Evolutionary conservation across 2,888 invertebrate species (phyloP), one percentile per base, ranked within the genome.

Genomic region (Branchipolynoe longqiensis): DNA sequence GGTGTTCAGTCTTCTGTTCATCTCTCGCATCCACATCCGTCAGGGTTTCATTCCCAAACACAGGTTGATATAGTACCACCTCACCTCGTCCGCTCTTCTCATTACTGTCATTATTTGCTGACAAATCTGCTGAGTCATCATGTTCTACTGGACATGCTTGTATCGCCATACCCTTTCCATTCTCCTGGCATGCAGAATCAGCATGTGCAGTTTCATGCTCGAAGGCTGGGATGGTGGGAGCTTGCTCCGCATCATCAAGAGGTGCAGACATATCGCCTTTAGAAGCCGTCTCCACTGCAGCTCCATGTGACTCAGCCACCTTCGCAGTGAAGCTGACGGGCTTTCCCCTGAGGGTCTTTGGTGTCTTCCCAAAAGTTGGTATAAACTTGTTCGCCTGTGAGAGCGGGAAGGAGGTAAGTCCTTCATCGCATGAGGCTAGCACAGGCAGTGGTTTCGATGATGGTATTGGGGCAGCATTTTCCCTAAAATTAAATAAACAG

Each of bases 341-440:
- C 1, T 1, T 36, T 36, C 36, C 3, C 1, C 25, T 38, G 33
- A 38, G 1, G 38, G 1, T 14, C n/a, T 69, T 69, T 31, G 31
- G 1, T 18, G 62, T 18, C 25, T 62, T 62, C 4, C 69, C 69
- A 22, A 69, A 69, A 18, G 38, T 69, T 1, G 69, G 69, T 8
- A 69, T 38, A 25, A 69, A 38, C 38, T 69, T 69, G 38, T 69
- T 69, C 22, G 69, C 69, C 38, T 69, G 69, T 22, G 69, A 69
- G 14, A 69, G 33, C 18, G 69, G 69, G 38, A 69, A 69, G 14
- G 14, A 1, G 18, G 12, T 36, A 38, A 69, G 69, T 22, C n/a
- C n/a, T 22, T 8, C n/a, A 14, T 69, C 69, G 25, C 36, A 8
- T 58, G 12, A 4, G 62, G 62, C 12, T 28, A 25, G 14, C 14